These are phyloP conservation scores for Andrena bicolor DNA, from an alignment of 2,888 invertebrate species.

Conservation along the genomic window DNA sequence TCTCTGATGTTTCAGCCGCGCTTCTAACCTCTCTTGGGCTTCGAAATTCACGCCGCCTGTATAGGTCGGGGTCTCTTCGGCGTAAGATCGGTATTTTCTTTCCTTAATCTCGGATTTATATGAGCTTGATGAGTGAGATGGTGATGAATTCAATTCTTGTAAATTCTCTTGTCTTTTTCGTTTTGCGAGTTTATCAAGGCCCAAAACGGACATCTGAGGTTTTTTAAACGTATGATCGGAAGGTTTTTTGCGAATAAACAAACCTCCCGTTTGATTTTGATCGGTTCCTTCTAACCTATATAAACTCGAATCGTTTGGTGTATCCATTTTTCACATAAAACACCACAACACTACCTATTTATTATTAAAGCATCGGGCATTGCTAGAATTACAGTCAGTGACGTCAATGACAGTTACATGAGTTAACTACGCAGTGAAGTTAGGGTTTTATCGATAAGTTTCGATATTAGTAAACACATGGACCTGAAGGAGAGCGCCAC, in stretches of 20 bases:
- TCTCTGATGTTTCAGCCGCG: constrained; percentile 82
- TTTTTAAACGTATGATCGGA: constrained; percentile 89
- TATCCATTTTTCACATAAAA: constrained; percentile 45
- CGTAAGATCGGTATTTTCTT: constrained; percentile 91
- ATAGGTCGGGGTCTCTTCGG: constrained; percentile 96
- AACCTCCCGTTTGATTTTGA: constrained; percentile 82
- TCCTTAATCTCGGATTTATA: constrained; percentile 75
- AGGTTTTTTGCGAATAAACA: constrained; percentile 85
- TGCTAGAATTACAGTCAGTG: too few species aligned
- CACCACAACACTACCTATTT: not conserved
- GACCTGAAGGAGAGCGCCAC: too few species aligned
- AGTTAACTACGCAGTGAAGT: too few species aligned
- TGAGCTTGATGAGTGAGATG: constrained; percentile 74
- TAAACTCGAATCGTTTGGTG: constrained; percentile 79
- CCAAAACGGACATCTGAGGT: constrained; percentile 91
- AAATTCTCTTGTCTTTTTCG: constrained; percentile 87
- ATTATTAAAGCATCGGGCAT: too few species aligned
- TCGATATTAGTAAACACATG: too few species aligned
- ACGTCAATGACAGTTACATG: too few species aligned
- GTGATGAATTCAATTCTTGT: constrained; percentile 74
- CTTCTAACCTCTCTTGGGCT: constrained; percentile 89
- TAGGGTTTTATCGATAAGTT: too few species aligned
- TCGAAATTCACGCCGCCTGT: constrained; percentile 96
- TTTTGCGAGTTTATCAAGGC: constrained; percentile 94
- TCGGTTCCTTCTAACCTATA: constrained; percentile 85